Evolutionary conservation across 2,888 invertebrate genomes (phyloP).

Genomic region (Leucozona laternaria): DNA sequence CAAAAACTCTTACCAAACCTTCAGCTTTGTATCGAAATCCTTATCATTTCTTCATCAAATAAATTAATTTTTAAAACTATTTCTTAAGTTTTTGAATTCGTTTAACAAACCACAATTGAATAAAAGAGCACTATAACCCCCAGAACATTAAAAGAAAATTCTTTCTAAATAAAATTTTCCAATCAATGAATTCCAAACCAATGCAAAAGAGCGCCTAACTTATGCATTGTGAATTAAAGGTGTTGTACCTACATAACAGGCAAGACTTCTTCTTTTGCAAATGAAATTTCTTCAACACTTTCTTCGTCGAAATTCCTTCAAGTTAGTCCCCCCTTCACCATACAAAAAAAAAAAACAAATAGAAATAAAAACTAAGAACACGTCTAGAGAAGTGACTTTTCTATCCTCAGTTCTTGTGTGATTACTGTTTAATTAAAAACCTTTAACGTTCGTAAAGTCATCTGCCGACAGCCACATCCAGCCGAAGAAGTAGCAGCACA

Average conservation of each 20-base stretch:
- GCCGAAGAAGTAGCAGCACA: constrained; percentile 18
- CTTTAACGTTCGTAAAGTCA: constrained; percentile 68
- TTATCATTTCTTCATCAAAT: not conserved
- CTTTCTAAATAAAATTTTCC: not conserved
- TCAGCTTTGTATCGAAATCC: not conserved
- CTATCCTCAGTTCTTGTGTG: constrained; percentile 42
- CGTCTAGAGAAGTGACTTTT: constrained; percentile 36
- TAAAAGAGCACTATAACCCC: not conserved
- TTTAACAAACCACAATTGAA: constrained; percentile 1
- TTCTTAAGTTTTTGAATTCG: not conserved
- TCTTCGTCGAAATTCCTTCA: constrained; percentile 24
- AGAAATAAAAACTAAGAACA: constrained; percentile 29
- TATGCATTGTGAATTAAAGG: not conserved
- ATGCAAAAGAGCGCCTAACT: not conserved
- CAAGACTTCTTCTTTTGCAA: not conserved
- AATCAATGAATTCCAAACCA: constrained; percentile 30
- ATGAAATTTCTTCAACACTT: constrained; percentile 48
- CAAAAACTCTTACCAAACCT: not conserved
- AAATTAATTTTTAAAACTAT: not conserved
- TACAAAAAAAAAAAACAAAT: not conserved
- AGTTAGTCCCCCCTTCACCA: not conserved
- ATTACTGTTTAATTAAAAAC: constrained; percentile 75
- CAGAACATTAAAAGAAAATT: constrained; percentile 6
- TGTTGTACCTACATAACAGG: not conserved
- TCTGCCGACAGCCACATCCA: constrained; percentile 51